Evolutionary conservation across 2,797 vertebrate genomes (phyloP).

Genomic region (Eutrigla gurnardus): DNA sequence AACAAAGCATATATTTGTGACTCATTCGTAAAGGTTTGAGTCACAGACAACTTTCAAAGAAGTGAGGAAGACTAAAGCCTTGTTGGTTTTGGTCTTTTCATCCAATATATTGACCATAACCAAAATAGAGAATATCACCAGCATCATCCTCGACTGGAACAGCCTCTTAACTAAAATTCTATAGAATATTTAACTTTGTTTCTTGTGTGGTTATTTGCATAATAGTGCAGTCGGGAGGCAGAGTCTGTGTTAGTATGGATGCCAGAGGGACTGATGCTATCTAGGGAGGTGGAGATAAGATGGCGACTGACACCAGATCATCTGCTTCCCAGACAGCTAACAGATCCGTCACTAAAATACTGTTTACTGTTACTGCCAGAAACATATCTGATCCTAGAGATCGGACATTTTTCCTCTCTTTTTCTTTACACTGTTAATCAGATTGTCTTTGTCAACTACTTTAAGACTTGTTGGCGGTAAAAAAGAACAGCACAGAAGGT

Average conservation of each 20-base stretch:
- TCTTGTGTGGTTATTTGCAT: neutral
- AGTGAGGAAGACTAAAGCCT: neutral
- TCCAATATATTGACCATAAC: slow-evolving; percentile 3
- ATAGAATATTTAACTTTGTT: neutral
- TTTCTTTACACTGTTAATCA: neutral
- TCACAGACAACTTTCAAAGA: neutral
- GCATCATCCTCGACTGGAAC: neutral
- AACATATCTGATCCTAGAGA: slow-evolving; percentile 11
- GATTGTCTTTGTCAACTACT: neutral
- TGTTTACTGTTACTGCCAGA: slow-evolving; percentile 20
- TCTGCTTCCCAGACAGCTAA: slow-evolving; percentile 38
- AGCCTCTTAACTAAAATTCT: neutral
- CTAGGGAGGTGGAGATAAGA: slow-evolving; percentile 47
- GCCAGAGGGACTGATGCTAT: slow-evolving; percentile 35
- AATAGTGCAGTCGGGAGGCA: neutral
- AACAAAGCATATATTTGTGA: neutral
- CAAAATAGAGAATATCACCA: neutral
- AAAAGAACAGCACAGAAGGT: neutral
- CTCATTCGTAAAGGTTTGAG: neutral
- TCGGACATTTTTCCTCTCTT: neutral
- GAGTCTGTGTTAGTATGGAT: neutral
- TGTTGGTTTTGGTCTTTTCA: neutral
- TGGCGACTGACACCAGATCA: slow-evolving; percentile 33
- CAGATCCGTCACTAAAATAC: slow-evolving; percentile 34
- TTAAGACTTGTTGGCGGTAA: neutral